Percentiles rank a stretch among this genome's conserved stretches.
Evolutionary conservation across 1,140 invertebrate species (phyloP).

Genomic region (Ooceraea biroi): DNA sequence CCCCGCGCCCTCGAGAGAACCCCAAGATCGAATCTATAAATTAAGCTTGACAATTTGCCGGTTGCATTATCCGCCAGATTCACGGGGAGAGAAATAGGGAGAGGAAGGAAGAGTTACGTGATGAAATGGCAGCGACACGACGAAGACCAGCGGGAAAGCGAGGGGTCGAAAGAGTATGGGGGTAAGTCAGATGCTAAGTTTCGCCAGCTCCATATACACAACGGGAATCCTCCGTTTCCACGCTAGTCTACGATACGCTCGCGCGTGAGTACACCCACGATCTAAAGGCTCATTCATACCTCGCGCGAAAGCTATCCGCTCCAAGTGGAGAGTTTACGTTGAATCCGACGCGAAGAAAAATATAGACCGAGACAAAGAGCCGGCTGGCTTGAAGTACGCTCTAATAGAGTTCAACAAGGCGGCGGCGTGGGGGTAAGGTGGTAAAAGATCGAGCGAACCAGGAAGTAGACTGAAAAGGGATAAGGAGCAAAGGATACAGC

Average conservation of each 20-base stretch:
- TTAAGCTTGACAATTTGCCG: slow-evolving; percentile 40
- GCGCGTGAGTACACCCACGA: slow-evolving; percentile 39
- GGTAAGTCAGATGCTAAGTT: slow-evolving; percentile 52
- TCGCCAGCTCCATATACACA: slow-evolving; percentile 42
- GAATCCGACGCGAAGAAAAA: not conserved
- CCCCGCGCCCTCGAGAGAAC: not conserved
- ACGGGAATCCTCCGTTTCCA: slow-evolving; percentile 57
- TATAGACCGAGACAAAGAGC: not conserved
- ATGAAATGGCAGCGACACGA: not conserved
- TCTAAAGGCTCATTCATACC: slow-evolving; percentile 57
- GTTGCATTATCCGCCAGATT: slow-evolving; percentile 22
- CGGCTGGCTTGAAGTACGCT: slow-evolving; percentile 1
- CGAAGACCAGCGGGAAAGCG: not conserved
- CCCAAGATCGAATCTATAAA: slow-evolving; percentile 27
- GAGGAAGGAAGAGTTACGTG: not conserved
- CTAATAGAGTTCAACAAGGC: slow-evolving; percentile 12
- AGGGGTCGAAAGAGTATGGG: slow-evolving; percentile 26
- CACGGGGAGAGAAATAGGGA: not conserved
- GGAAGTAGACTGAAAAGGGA: slow-evolving; percentile 3
- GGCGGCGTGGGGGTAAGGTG: not conserved
- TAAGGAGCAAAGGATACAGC: slow-evolving; percentile 1
- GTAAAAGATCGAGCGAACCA: slow-evolving; percentile 7
- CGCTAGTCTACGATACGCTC: slow-evolving; percentile 43
- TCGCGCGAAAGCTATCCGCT: not conserved
- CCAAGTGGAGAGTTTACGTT: not conserved